Evolutionary conservation across 2,113 vertebrate genomes (phyloP), one percentile per base, ranked within the genome.

Genomic region (Eidolon helvum): DNA sequence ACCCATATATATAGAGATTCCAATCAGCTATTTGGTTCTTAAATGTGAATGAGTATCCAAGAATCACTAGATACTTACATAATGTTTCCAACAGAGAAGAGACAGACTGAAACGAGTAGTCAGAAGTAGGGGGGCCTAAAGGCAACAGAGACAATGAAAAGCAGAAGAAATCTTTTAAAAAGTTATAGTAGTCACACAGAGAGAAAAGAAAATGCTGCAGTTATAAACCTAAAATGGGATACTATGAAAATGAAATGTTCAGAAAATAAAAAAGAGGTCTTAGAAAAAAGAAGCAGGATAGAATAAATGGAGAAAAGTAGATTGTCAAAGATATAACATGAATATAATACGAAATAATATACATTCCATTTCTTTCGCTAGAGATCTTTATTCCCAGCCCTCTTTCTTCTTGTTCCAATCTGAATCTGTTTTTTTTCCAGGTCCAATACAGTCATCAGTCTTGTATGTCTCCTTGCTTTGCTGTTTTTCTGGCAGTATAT

Each of bases 201-300:
- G 33, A 84, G 55, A 65, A 91, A 74, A 68, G 21, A 75, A 90
- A 88, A 92, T 77, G 50, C 30, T 85, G 26, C 19, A 80, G 3
- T 59, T 43, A 88, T 84, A 91, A 74, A 93, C 24, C 18, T 96
- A 74, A 89, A 74, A 85, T 55, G 35, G 14, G 28, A 80, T 85
- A 21, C 9, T 66, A 78, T 48, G 48, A 63, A 87, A 92, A 92
- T n/a, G 26, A 90, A 80, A 80, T 69, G 14, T 91, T 86, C 59
- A 69, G 35, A 78, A 88, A 72, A 21, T 10, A 88, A 74, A 69
- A 43, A 21, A 72, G 22, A n/a, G 19, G 14, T 83, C 30, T 50
- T 87, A 57, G 53, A 94, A 91, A 40, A 59, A 7, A 84, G 95
- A 91, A 95, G 53, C 4, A 89, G 45, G 14, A 77, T 90, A 57